These are phyloP conservation scores for Bombus ignitus DNA, from an alignment of 1,140 invertebrate species.

Conservation along the genomic window DNA sequence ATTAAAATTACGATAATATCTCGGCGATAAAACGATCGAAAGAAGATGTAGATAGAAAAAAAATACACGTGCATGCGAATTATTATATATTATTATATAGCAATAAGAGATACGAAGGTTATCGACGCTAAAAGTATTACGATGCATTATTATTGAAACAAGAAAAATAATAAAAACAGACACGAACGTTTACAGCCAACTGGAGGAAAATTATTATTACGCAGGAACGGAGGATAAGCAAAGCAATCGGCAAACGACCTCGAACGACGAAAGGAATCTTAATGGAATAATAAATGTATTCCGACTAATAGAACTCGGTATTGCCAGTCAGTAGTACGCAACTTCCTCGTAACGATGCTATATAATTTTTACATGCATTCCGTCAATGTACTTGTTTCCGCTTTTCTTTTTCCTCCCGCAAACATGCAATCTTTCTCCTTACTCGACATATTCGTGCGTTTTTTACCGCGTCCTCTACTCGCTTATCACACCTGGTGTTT, in stretches of 20 bases:
- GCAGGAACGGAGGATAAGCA: background rate
- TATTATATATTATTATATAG: too few relatives aligned
- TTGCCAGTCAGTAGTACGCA: background rate
- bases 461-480: background rate
- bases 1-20: background rate
- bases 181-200: background rate
- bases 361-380: slow-evolving; percentile 22
- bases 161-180: too few relatives aligned
- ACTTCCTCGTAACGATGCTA: slow-evolving; percentile 15
- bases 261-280: slow-evolving; percentile 11
- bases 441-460: background rate
- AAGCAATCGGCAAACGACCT: background rate
- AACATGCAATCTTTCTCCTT: background rate
- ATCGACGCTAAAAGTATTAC: background rate
- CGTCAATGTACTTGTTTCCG: background rate
- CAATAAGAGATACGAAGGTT: background rate
- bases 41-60: background rate
- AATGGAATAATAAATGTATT: slow-evolving; percentile 28
- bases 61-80: background rate
- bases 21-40: accelerated
- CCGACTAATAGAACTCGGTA: background rate
- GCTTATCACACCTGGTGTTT: background rate
- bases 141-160: background rate
- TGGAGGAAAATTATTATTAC: background rate
- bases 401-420: background rate